These are phyloP conservation scores for Leucozona laternaria DNA, from an alignment of 2,888 invertebrate genomes.

Conservation along the genomic window DNA sequence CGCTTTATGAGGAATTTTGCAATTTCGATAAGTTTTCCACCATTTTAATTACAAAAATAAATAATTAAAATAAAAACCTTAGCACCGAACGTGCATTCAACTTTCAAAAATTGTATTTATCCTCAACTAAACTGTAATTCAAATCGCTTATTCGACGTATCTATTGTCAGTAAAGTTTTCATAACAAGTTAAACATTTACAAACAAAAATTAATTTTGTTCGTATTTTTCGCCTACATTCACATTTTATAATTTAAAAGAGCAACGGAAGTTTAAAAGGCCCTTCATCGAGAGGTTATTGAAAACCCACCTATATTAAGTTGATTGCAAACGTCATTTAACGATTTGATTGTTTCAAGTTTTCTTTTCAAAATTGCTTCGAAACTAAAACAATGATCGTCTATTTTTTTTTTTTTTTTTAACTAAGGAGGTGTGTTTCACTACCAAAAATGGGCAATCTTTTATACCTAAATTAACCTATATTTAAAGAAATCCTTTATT, in stretches of 20 bases:
- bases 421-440: not conserved
- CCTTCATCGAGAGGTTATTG: not conserved
- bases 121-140: too few relatives aligned
- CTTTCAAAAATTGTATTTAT: too few relatives aligned
- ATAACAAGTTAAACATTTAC: too few relatives aligned
- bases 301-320: not conserved
- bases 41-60: too few relatives aligned
- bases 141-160: too few relatives aligned
- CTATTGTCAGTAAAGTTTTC: too few relatives aligned
- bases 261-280: not conserved
- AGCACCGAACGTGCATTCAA: too few relatives aligned
- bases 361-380: not conserved
- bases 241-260: not conserved
- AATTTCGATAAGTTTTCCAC: too few relatives aligned
- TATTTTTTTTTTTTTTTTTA: too few relatives aligned
- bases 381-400: not conserved
- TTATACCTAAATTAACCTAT: constrained; percentile 12
- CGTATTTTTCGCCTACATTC: not conserved
- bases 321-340: not conserved
- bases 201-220: too few relatives aligned
- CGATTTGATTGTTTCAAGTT: not conserved
- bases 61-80: too few relatives aligned
- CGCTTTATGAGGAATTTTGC: too few relatives aligned
- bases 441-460: not conserved
- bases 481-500: not conserved